Evolutionary conservation across 2,888 invertebrate genomes (phyloP).

Genomic region (Netelia fuscicornis): DNA sequence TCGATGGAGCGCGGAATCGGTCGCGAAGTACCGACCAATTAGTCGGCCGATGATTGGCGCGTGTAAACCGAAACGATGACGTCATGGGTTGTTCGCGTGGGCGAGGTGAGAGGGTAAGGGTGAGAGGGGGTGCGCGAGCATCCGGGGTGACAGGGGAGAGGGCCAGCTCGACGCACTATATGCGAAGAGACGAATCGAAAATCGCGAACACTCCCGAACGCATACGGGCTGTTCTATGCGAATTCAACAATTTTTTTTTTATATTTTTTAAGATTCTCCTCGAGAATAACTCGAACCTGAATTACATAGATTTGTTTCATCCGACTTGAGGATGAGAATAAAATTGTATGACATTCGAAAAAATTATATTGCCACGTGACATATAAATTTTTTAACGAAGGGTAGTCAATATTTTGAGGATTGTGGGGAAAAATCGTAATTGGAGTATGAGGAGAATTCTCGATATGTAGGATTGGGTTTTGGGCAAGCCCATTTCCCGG

Average conservation of each 20-base stretch:
- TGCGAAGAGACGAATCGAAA: conserved; percentile 31
- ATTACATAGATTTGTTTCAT: too few species aligned
- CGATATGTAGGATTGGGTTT: not conserved
- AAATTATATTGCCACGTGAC: too few species aligned
- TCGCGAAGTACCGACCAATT: conserved; percentile 82
- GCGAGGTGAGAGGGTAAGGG: conserved; percentile 21
- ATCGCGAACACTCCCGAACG: not conserved
- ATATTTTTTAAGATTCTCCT: too few species aligned
- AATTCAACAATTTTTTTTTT: too few species aligned
- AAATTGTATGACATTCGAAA: too few species aligned
- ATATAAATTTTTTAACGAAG: too few species aligned
- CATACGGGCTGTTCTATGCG: not conserved
- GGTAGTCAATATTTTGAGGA: too few species aligned
- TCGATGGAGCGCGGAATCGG: conserved; percentile 78
- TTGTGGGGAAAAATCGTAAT: too few species aligned
- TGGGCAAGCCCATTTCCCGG: conserved; percentile 63
- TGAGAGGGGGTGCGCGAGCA: conserved; percentile 10
- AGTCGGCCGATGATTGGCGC: conserved; percentile 83
- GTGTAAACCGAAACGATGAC: conserved; percentile 82
- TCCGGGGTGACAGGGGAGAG: not conserved
- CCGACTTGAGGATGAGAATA: too few species aligned
- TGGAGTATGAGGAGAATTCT: not conserved
- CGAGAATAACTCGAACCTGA: too few species aligned
- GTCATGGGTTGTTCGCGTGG: conserved; percentile 71
- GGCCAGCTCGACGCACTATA: not conserved